Conservation (phyloP, 2,888 invertebrate genomes). For the Cryptocephalus primarius region DNA sequence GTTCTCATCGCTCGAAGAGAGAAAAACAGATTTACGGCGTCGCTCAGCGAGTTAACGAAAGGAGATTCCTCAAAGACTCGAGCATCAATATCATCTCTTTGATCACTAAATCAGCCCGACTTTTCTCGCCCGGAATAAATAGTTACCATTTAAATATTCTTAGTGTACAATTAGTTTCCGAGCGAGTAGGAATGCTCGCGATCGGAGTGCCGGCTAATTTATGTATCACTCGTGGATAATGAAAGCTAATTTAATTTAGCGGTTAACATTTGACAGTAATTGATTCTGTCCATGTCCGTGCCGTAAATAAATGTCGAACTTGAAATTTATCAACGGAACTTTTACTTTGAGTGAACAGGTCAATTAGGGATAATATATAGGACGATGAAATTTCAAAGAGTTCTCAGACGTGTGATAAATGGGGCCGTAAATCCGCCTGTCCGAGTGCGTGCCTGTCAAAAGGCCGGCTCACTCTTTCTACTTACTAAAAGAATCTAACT, state of each 20-base stretch:
- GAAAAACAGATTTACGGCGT: too few relatives aligned
- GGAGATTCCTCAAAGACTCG: too few relatives aligned
- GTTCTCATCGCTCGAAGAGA: too few relatives aligned
- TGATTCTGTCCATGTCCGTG: constrained; percentile 1
- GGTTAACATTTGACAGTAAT: constrained; percentile 3
- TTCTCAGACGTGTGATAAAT: too few relatives aligned
- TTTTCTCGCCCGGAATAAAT: neutral
- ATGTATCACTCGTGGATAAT: constrained; percentile 1
- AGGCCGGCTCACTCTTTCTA: too few relatives aligned
- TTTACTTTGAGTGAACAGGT: constrained; percentile 1
- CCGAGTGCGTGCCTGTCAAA: too few relatives aligned
- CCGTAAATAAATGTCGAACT: constrained; percentile 1
- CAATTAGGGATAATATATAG: neutral
- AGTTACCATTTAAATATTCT: neutral
- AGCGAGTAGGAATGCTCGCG: neutral
- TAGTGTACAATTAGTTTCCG: neutral
- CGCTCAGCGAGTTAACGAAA: too few relatives aligned
- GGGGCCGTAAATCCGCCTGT: too few relatives aligned
- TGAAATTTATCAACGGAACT: constrained; percentile 1
- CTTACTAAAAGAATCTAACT: too few relatives aligned
- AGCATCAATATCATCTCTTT: too few relatives aligned
- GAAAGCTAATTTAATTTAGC: constrained; percentile 3
- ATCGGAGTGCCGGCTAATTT: neutral
- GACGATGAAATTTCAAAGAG: too few relatives aligned
- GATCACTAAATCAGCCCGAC: too few relatives aligned